These are phyloP conservation scores for Erannis defoliaria DNA, from an alignment of 2,888 invertebrate species.

Conservation along the genomic window DNA sequence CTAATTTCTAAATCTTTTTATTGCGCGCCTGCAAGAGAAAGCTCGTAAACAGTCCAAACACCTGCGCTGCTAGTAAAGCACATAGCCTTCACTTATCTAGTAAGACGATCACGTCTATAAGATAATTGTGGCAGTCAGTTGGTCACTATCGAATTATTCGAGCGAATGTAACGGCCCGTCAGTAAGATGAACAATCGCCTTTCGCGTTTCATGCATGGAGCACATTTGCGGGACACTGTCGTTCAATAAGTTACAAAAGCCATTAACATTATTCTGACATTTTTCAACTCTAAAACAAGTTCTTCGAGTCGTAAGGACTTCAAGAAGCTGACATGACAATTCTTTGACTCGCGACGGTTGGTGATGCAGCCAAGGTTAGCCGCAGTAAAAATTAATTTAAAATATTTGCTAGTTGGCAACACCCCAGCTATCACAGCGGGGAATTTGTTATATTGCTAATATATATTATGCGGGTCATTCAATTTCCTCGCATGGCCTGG, in stretches of 20 bases:
- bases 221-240: constrained; percentile 37
- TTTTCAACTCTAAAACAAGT: constrained; percentile 15
- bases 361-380: background rate
- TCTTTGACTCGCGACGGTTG: background rate
- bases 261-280: constrained; percentile 29
- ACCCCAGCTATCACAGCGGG: constrained; percentile 45
- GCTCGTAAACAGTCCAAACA: constrained; percentile 12
- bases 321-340: constrained; percentile 40
- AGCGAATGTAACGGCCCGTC: constrained; percentile 27
- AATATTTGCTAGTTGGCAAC: background rate
- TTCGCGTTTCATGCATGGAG: constrained; percentile 33
- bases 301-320: constrained; percentile 48
- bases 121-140: constrained; percentile 37
- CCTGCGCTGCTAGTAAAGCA: constrained; percentile 20
- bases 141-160: constrained; percentile 33
- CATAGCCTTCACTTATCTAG: constrained; percentile 17
- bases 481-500: constrained; percentile 41
- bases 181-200: constrained; percentile 36
- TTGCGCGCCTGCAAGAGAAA: constrained; percentile 4
- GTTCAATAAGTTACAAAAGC: constrained; percentile 21
- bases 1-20: constrained; percentile 6
- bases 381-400: background rate
- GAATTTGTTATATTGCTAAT: constrained; percentile 55
- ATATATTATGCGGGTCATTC: constrained; percentile 52
- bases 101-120: constrained; percentile 15